Evolutionary conservation across 64 coral and sea anemone genomes (phyloP).

Genomic region (Catalaphyllia jardinei): DNA sequence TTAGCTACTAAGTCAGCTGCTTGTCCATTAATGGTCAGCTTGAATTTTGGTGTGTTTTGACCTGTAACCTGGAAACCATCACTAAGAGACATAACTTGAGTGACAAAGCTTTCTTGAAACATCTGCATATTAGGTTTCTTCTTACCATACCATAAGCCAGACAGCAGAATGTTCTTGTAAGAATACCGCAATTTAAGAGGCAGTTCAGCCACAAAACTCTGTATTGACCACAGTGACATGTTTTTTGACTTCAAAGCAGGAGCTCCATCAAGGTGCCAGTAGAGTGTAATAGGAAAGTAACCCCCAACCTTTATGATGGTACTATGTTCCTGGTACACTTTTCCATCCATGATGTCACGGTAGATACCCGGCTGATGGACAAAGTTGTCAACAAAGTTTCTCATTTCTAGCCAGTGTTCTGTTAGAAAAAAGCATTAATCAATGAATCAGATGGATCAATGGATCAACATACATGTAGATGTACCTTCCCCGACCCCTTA

Average conservation of each 20-base stretch:
- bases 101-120: slow-evolving; percentile 66
- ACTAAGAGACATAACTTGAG: slow-evolving; percentile 39
- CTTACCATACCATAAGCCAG: slow-evolving; percentile 76
- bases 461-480: background rate
- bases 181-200: slow-evolving; percentile 71
- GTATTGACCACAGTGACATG: slow-evolving; percentile 76
- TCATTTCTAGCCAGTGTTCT: slow-evolving; percentile 71
- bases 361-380: slow-evolving; percentile 52
- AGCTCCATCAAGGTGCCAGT: slow-evolving; percentile 86
- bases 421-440: slow-evolving; percentile 23
- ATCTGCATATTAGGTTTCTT: slow-evolving; percentile 65
- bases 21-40: slow-evolving; percentile 58
- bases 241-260: slow-evolving; percentile 69
- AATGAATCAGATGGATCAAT: slow-evolving; percentile 7
- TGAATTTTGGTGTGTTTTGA: slow-evolving; percentile 48
- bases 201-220: slow-evolving; percentile 75
- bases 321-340: slow-evolving; percentile 66
- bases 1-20: slow-evolving; percentile 63
- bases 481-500: background rate
- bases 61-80: slow-evolving; percentile 58
- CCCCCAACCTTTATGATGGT: slow-evolving; percentile 42
- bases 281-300: slow-evolving; percentile 44
- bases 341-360: slow-evolving; percentile 70
- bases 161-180: slow-evolving; percentile 76
- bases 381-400: slow-evolving; percentile 50